phyloP scores from a whole-genome alignment of 2,113 vertebrate species.

The Ictalurus punctatus region DNA sequence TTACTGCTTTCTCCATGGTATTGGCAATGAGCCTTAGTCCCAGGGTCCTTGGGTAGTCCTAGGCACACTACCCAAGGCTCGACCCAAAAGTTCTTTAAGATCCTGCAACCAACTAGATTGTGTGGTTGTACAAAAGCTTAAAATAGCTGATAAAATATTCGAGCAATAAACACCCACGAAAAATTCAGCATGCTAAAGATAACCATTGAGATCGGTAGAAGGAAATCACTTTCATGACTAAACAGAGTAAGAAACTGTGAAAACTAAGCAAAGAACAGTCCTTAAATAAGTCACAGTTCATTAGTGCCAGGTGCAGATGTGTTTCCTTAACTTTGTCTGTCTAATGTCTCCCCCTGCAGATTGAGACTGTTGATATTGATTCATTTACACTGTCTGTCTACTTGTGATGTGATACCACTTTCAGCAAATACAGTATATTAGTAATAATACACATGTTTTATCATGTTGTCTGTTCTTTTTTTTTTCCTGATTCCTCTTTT shows the following conservation, averaged over 20 bases:
- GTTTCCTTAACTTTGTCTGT: background rate
- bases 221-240: background rate
- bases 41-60: background rate
- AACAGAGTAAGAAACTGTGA: background rate
- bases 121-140: background rate
- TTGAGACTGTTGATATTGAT: background rate
- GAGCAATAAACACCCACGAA: background rate
- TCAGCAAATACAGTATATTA: background rate
- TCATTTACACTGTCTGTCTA: background rate
- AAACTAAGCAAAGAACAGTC: background rate
- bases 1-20: background rate
- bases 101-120: background rate
- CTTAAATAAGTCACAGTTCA: background rate
- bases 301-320: background rate
- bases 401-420: background rate
- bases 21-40: background rate
- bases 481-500: background rate
- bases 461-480: too few relatives aligned
- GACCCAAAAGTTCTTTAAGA: background rate
- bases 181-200: background rate
- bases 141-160: background rate
- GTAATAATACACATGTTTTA: background rate
- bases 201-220: background rate
- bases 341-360: background rate
- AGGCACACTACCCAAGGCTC: background rate